phyloP scores from a whole-genome alignment of 2,888 invertebrate species.

The Latrodectus hesperus region DNA sequence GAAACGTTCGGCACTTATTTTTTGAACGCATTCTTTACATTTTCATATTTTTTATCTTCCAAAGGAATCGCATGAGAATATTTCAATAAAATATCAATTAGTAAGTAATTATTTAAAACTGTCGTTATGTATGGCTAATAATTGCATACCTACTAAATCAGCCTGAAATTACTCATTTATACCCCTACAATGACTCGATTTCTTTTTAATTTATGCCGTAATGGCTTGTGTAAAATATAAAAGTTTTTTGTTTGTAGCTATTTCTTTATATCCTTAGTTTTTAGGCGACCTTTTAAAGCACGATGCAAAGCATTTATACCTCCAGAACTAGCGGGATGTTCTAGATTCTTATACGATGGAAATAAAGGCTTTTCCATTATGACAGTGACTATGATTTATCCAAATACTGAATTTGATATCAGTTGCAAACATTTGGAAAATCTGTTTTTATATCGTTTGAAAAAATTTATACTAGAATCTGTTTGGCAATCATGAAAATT shows the following conservation, averaged over 20 bases:
- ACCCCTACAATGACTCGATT: slow-evolving; percentile 67
- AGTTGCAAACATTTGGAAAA: too few relatives aligned
- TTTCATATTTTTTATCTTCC: slow-evolving; percentile 70
- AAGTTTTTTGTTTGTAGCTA: slow-evolving; percentile 49
- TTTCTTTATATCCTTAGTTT: slow-evolving; percentile 35
- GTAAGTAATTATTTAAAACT: slow-evolving; percentile 71
- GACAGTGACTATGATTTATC: background rate
- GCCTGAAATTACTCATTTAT: slow-evolving; percentile 72
- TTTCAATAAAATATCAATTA: slow-evolving; percentile 72
- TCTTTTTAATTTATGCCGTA: slow-evolving; percentile 36
- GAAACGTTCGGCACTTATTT: slow-evolving; percentile 54
- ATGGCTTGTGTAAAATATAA: slow-evolving; percentile 64
- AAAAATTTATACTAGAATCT: too few relatives aligned
- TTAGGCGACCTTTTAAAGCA: slow-evolving; percentile 13
- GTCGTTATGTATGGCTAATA: slow-evolving; percentile 65
- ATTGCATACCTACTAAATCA: slow-evolving; percentile 71
- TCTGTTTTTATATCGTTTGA: too few relatives aligned
- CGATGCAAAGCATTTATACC: slow-evolving; percentile 20
- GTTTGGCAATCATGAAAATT: too few relatives aligned
- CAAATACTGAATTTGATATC: background rate
- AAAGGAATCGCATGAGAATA: slow-evolving; percentile 71
- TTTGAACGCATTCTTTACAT: slow-evolving; percentile 67
- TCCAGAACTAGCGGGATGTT: slow-evolving; percentile 31
- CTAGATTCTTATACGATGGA: slow-evolving; percentile 17
- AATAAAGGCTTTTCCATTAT: background rate